Conservation (phyloP, 1,140 invertebrate genomes). For the Lasioglossum albipes region DNA sequence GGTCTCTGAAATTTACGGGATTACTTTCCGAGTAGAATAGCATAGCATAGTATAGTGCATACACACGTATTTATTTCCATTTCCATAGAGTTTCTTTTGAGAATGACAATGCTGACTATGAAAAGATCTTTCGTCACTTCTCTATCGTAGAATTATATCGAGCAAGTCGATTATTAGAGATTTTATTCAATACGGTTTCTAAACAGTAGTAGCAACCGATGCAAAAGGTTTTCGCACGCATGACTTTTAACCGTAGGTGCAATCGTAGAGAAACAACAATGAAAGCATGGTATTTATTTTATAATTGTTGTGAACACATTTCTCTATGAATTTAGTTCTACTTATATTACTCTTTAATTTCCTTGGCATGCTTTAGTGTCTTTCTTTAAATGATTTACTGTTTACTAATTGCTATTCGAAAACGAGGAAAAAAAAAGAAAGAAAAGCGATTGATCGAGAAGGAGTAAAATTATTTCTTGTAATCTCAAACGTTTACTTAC, state of each 20-base stretch:
- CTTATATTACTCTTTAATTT: constrained; percentile 30
- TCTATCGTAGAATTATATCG: not conserved
- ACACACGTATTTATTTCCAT: not conserved
- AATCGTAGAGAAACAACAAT: constrained; percentile 68
- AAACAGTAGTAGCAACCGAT: constrained; percentile 62
- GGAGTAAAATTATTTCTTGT: too few species aligned
- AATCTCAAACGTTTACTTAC: too few species aligned
- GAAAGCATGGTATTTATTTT: constrained; percentile 75
- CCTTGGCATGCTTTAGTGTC: constrained; percentile 64
- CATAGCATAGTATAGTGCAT: too few species aligned
- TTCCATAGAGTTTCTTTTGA: constrained; percentile 27
- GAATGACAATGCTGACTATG: constrained; percentile 5
- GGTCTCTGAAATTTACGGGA: not conserved
- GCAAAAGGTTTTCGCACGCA: constrained; percentile 65
- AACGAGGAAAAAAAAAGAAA: not conserved
- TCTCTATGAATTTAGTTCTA: constrained; percentile 56
- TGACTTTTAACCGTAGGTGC: constrained; percentile 62
- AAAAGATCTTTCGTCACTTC: constrained; percentile 4
- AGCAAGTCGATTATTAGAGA: not conserved
- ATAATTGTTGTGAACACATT: constrained; percentile 62
- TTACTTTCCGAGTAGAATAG: constrained; percentile 19
- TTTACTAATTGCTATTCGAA: constrained; percentile 50
- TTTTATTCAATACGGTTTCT: not conserved
- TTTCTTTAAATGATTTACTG: constrained; percentile 42
- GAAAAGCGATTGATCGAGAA: too few species aligned